phyloP scores from a whole-genome alignment of 2,113 vertebrate species.

The Balaeniceps rex region DNA sequence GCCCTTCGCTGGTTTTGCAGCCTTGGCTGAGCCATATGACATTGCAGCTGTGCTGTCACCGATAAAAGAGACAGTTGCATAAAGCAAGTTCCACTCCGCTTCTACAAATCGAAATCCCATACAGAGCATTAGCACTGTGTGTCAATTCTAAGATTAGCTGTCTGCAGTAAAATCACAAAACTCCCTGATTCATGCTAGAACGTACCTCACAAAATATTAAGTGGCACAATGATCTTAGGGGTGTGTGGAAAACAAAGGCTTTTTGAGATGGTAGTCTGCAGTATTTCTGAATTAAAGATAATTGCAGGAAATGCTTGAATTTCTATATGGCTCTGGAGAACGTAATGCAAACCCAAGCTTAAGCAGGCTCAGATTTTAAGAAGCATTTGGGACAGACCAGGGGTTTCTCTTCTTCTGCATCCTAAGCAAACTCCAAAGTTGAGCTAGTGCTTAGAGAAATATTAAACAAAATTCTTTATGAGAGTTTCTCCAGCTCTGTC shows the following conservation, averaged over 20 bases:
- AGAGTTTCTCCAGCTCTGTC: not conserved
- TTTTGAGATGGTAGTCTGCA: not conserved
- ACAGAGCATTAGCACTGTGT: not conserved
- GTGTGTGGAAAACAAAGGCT: not conserved
- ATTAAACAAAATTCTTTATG: not conserved
- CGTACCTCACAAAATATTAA: not conserved
- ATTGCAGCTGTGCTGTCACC: not conserved
- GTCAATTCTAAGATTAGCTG: not conserved
- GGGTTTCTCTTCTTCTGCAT: not conserved
- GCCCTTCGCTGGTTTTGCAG: not conserved
- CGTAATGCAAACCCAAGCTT: not conserved
- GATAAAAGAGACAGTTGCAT: not conserved
- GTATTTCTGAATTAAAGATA: not conserved
- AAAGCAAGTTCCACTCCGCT: not conserved
- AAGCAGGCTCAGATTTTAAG: not conserved
- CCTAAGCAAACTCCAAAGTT: not conserved
- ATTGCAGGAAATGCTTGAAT: not conserved
- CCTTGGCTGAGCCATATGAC: not conserved
- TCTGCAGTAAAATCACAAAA: not conserved
- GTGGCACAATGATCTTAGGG: not conserved
- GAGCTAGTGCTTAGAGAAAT: not conserved
- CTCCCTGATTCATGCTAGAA: not conserved
- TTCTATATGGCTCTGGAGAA: not conserved
- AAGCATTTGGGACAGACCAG: not conserved
- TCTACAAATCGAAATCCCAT: not conserved